Evolutionary conservation across 1,140 invertebrate species (phyloP), one percentile per base, ranked within the genome.

Genomic region (Dendrolimus punctatus): DNA sequence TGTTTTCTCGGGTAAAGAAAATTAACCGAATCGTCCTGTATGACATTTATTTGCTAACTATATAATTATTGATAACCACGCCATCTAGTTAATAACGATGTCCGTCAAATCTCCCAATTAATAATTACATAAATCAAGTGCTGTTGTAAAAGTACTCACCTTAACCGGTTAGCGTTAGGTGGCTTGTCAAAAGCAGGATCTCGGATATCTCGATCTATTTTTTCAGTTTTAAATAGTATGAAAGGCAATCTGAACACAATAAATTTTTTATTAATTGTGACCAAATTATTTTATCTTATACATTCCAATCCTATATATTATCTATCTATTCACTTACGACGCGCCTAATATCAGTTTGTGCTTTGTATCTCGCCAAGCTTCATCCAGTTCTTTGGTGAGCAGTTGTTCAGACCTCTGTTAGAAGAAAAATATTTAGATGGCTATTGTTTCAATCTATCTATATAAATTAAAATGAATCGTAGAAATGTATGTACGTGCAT

Each of bases 281-380:
- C 23, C 23, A 23, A 23, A 23, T 23, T 23, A 23, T 23, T 23
- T 23, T 3, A 23, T 23, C 23, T 23, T 23, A 23, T 23, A 23
- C 23, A 23, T 23, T 23, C 23, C 23, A 2, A 23, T 2, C 23
- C 23, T 23, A 23, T 23, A 23, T 23, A 23, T 39, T 49, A 39
- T 48, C 9, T 52, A 42, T 48, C 39, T 0, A 53, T 7, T 37
- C 57, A 74, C 78, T 75, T 68, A 85, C 82, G 76, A 76, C 51
- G 82, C 80, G 8, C 82, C 82, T 37, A 82, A 62, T 50, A 85
- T 83, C 5, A 85, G 57, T 66, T 83, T 83, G 44, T 80, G 74
- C 55, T 82, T 85, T 10, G 80, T 83, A 53, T 80, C 74, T 55
- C 72, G 60, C 82, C 82, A 85, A 8, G 66, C 47, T 23, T 56